Conservation (phyloP, 2,888 invertebrate species). For the Heliconius ethilla region DNA sequence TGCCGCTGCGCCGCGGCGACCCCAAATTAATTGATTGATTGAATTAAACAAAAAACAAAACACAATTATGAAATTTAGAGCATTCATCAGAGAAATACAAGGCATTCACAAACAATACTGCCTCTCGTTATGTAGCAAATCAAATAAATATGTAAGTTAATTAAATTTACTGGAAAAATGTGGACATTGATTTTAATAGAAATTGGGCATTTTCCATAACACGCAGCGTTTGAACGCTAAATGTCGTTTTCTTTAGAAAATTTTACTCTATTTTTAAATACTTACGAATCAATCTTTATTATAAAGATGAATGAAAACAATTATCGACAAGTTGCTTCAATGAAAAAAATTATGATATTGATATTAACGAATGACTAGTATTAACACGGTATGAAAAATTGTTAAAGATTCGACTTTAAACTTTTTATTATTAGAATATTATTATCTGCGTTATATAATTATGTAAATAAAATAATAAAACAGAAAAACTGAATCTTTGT, state of each 20-base stretch:
- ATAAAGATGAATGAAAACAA: neutral
- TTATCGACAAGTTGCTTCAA: neutral
- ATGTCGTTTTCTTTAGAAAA: neutral
- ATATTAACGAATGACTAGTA: no score
- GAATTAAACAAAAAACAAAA: no score
- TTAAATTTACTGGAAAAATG: constrained; percentile 5
- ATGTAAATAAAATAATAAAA: no score
- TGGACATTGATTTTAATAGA: neutral
- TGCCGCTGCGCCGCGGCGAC: no score
- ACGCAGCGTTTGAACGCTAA: no score
- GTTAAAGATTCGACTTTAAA: no score
- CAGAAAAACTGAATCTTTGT: no score
- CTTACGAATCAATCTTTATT: neutral
- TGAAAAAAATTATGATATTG: neutral
- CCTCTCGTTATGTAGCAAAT: neutral
- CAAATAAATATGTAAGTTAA: neutral
- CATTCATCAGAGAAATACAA: neutral
- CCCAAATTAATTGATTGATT: no score
- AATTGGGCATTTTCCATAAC: constrained; percentile 1
- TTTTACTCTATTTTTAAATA: neutral
- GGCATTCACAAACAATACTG: neutral
- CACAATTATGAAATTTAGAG: neutral
- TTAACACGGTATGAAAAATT: no score
- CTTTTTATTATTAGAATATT: no score
- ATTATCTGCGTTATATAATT: no score